These are phyloP conservation scores for Lordiphosa stackelbergi DNA, from an alignment of 1,140 invertebrate species.

Conservation along the genomic window DNA sequence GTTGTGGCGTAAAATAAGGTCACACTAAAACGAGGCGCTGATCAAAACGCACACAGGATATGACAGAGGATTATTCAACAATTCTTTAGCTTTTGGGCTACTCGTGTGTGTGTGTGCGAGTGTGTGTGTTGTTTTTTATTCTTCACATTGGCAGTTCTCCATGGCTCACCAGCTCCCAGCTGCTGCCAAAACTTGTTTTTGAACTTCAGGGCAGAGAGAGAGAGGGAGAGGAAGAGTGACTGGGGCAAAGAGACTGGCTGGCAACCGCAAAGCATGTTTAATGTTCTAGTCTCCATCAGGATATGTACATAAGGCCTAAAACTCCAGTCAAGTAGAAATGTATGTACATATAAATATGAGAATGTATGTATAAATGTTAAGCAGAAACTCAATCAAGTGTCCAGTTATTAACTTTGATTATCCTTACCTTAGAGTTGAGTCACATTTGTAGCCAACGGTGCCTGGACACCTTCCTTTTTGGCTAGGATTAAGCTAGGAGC, in stretches of 20 bases:
- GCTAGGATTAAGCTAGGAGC: too few species aligned
- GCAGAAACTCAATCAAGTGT: too few species aligned
- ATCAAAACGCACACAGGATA: constrained; percentile 33
- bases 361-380: too few species aligned
- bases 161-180: constrained; percentile 28
- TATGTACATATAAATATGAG: too few species aligned
- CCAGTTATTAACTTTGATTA: too few species aligned
- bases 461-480: too few species aligned
- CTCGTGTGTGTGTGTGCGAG: neutral
- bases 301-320: neutral
- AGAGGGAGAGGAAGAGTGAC: neutral
- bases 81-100: constrained; percentile 5
- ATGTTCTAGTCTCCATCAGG: constrained; percentile 31
- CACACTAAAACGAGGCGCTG: constrained; percentile 57
- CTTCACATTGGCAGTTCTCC: constrained; percentile 27
- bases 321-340: too few species aligned
- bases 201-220: constrained; percentile 1
- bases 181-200: constrained; percentile 53
- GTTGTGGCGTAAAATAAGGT: constrained; percentile 11
- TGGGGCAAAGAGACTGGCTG: constrained; percentile 4
- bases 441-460: too few species aligned
- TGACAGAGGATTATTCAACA: constrained; percentile 36
- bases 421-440: too few species aligned
- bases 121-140: constrained; percentile 18
- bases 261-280: constrained; percentile 45